phyloP scores from a whole-genome alignment of 2,113 vertebrate genomes.

The Saccopteryx leptura region DNA sequence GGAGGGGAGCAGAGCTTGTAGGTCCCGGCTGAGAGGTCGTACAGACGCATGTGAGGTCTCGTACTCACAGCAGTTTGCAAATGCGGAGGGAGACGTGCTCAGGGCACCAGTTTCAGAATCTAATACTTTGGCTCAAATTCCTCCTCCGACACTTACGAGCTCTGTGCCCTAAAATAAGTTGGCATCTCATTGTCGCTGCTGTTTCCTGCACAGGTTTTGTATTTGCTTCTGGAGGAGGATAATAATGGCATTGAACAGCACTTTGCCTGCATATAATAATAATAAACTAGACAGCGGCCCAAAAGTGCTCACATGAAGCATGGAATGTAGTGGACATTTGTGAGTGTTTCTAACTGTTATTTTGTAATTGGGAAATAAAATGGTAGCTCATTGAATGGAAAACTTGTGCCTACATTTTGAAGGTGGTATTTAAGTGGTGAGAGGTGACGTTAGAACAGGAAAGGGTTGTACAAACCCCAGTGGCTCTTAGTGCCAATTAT shows the following conservation, averaged over 20 bases:
- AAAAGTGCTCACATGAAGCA: neutral
- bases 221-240: neutral
- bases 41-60: neutral
- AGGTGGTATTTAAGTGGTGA: neutral
- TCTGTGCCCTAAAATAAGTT: neutral
- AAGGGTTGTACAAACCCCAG: neutral
- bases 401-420: neutral
- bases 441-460: neutral
- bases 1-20: neutral
- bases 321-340: accelerated
- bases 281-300: neutral
- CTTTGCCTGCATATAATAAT: neutral
- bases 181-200: accelerated
- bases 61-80: neutral
- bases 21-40: neutral
- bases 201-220: neutral
- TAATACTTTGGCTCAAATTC: neutral
- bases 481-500: accelerated
- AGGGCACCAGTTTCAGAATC: neutral
- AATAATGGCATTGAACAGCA: accelerated
- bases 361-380: neutral
- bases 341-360: neutral
- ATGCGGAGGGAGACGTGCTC: neutral
- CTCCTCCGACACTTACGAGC: neutral
- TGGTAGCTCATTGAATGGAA: neutral